Evolutionary conservation across 2,797 vertebrate genomes (phyloP).

Genomic region (Acipenser oxyrinchus): DNA sequence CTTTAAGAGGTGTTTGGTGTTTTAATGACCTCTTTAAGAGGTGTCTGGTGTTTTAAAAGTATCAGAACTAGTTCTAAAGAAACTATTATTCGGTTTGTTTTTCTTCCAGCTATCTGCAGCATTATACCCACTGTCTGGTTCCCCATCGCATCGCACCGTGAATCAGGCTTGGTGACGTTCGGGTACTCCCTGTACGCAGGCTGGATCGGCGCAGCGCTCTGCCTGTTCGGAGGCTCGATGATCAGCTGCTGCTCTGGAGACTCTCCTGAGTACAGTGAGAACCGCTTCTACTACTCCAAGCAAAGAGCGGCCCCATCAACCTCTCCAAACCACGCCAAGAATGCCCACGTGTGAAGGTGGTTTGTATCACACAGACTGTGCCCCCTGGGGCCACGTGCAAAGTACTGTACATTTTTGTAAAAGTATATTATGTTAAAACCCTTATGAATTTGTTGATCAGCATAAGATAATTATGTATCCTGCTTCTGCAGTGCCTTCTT

Average conservation of each 20-base stretch:
- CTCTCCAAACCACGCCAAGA: conserved; percentile 88
- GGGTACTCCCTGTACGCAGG: conserved; percentile 90
- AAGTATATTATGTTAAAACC: no score
- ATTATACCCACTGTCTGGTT: conserved; percentile 90
- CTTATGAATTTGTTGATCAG: no score
- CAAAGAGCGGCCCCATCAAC: conserved; percentile 6
- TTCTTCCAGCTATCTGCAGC: conserved; percentile 69
- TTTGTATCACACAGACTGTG: no score
- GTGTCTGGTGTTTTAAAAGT: no score
- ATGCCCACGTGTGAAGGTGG: conserved; percentile 76
- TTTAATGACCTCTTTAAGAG: no score
- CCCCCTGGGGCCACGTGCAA: no score
- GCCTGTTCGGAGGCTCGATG: conserved; percentile 75
- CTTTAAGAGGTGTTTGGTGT: no score
- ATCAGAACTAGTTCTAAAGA: no score
- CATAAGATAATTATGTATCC: no score
- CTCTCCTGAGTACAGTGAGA: conserved; percentile 71
- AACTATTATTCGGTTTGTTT: conserved; percentile 3
- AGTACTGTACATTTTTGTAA: no score
- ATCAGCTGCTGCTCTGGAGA: conserved; percentile 79
- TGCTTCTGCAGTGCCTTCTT: no score
- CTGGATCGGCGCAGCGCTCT: conserved; percentile 82
- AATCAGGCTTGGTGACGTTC: conserved; percentile 82
- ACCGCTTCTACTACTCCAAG: conserved; percentile 87
- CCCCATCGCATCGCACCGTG: conserved; percentile 77